Evolutionary conservation across 2,888 invertebrate genomes (phyloP), one percentile per base, ranked within the genome.

Genomic region (Pyrrhia umbra): DNA sequence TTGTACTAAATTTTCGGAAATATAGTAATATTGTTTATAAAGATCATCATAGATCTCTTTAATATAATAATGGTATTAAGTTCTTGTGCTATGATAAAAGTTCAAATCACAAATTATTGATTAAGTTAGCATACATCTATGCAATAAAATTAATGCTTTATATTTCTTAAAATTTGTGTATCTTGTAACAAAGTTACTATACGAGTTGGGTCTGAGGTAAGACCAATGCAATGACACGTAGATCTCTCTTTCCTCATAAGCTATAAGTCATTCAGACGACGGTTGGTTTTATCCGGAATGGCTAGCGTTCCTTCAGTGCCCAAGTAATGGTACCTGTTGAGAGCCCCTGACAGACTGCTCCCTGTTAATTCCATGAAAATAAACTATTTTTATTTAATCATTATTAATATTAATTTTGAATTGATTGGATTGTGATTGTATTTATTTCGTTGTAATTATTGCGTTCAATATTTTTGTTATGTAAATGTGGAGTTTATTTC

Each of bases 41-140:
- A 54, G 58, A 47, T 77, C 72, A 58, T 66, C 46, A 45, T 58
- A 70, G 75, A 77, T 80, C 79, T 80, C 81, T 67, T 70, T 59
- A 62, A 56, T 73, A 58, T 42, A 70, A 51, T 56, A 64, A 54
- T 66, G 61, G 58, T 75, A 66, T 72, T 75, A 68, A 59, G 68
- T 69, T 77, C 62, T 72, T 77, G 75, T 82, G 79, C 81, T 83
- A 82, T 78, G 77, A 75, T 77, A 72, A 73, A 79, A 80, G 83
- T 82, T 82, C 76, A 82, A 82, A 82, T 82, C 76, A 82, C 79
- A 81, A 81, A 79, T 65, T 81, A 74, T 70, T 56, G 55, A 58
- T 57, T 78, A 76, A 76, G 55, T 71, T 68, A 76, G 74, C 66
- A 47, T 67, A 46, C 63, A 56, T 69, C 46, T 72, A 70, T 64